These are phyloP conservation scores for Syrrhaptes paradoxus DNA, from an alignment of 2,113 vertebrate species.

Conservation along the genomic window DNA sequence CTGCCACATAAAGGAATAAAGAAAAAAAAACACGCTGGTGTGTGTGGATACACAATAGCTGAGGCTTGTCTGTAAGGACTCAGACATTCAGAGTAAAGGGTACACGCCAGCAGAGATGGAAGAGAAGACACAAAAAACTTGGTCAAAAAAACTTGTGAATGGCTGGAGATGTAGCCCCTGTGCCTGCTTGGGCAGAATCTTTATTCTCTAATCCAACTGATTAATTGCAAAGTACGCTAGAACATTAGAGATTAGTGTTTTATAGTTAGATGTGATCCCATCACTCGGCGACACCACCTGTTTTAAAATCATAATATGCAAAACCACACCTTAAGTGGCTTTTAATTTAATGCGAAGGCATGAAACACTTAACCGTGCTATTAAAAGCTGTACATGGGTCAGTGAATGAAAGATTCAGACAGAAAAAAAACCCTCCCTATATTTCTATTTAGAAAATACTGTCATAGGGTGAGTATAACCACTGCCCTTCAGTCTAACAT, in stretches of 20 bases:
- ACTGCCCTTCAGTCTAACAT: neutral
- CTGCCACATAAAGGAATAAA: neutral
- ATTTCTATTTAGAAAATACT: neutral
- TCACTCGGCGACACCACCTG: neutral
- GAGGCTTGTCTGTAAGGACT: neutral
- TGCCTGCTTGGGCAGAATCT: neutral
- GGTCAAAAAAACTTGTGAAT: neutral
- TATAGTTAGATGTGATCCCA: neutral
- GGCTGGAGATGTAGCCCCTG: neutral
- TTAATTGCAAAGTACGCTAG: neutral
- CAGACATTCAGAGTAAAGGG: neutral
- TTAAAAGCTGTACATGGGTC: neutral
- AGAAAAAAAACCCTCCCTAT: neutral
- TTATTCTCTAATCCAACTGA: neutral
- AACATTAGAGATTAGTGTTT: neutral
- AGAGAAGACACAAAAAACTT: neutral
- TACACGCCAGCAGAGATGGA: neutral
- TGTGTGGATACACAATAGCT: neutral
- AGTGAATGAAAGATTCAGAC: neutral
- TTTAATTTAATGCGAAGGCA: constrained; percentile 12
- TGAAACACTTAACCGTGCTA: neutral
- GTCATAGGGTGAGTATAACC: neutral
- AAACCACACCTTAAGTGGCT: constrained; percentile 15
- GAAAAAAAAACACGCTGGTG: neutral
- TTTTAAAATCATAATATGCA: neutral